Evolutionary conservation across 2,888 invertebrate species (phyloP).

Genomic region (Platynereis dumerilii): DNA sequence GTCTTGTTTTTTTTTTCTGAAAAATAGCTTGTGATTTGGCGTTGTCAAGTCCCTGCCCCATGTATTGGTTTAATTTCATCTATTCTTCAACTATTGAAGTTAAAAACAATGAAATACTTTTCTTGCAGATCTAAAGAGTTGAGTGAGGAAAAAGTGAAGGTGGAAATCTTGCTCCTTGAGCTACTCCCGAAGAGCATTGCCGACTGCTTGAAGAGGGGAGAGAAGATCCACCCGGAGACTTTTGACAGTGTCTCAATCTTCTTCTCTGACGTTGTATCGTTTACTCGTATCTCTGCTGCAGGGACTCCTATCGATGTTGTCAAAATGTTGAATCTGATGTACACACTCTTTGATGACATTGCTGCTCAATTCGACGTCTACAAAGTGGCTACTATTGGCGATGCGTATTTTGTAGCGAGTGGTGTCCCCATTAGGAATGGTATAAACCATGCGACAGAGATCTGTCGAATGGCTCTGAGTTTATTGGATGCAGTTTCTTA

Average conservation of each 20-base stretch:
- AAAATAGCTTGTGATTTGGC: too few relatives aligned
- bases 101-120: too few relatives aligned
- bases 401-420: background rate
- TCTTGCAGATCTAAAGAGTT: background rate
- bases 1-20: too few relatives aligned
- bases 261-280: background rate
- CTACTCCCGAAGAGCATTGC: background rate
- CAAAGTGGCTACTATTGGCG: constrained; percentile 5
- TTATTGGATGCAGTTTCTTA: background rate
- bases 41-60: too few relatives aligned
- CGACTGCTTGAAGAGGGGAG: background rate
- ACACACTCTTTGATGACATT: constrained; percentile 4
- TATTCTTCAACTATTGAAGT: too few relatives aligned
- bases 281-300: background rate
- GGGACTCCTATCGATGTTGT: constrained; percentile 2
- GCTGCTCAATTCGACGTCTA: background rate
- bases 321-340: constrained; percentile 5
- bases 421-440: constrained; percentile 12
- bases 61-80: too few relatives aligned
- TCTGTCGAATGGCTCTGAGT: constrained; percentile 7
- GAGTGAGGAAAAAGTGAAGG: background rate
- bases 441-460: constrained; percentile 7
- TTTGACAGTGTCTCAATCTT: background rate
- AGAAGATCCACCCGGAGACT: background rate
- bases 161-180: constrained; percentile 4